phyloP scores from a whole-genome alignment of 1,140 invertebrate genomes.

The Polyergus mexicanus region DNA sequence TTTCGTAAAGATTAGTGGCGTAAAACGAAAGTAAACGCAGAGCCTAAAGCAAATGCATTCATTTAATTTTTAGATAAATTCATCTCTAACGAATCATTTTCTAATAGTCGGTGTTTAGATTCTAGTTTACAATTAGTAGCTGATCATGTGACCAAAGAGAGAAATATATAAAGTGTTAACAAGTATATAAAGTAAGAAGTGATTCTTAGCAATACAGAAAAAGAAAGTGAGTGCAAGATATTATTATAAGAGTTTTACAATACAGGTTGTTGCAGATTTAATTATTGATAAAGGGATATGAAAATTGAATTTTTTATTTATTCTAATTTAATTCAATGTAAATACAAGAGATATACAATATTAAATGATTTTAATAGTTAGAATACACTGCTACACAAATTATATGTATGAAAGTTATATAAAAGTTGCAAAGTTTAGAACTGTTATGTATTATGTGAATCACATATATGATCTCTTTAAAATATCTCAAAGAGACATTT shows the following conservation, averaged over 20 bases:
- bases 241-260: slow-evolving; percentile 56
- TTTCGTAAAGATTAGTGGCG: slow-evolving; percentile 17
- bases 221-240: slow-evolving; percentile 38
- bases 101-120: background rate
- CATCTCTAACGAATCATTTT: background rate
- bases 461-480: slow-evolving; percentile 47
- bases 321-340: slow-evolving; percentile 64
- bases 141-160: slow-evolving; percentile 45
- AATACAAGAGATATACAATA: slow-evolving; percentile 39
- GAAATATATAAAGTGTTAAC: slow-evolving; percentile 22
- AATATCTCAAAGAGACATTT: slow-evolving; percentile 42
- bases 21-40: slow-evolving; percentile 2
- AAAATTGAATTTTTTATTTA: slow-evolving; percentile 62
- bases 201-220: slow-evolving; percentile 30
- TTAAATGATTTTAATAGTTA: slow-evolving; percentile 54
- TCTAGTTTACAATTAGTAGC: slow-evolving; percentile 10
- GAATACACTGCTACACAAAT: slow-evolving; percentile 42
- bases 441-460: slow-evolving; percentile 60
- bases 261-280: slow-evolving; percentile 48
- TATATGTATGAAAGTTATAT: slow-evolving; percentile 43
- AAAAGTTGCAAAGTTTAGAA: slow-evolving; percentile 69
- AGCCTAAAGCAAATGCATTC: slow-evolving; percentile 54
- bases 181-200: background rate
- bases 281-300: slow-evolving; percentile 25
- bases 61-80: slow-evolving; percentile 13